Percentiles rank a stretch among this genome's conserved stretches.
phyloP scores from a whole-genome alignment of 2,797 vertebrate genomes.

The Diplodus puntazzo region DNA sequence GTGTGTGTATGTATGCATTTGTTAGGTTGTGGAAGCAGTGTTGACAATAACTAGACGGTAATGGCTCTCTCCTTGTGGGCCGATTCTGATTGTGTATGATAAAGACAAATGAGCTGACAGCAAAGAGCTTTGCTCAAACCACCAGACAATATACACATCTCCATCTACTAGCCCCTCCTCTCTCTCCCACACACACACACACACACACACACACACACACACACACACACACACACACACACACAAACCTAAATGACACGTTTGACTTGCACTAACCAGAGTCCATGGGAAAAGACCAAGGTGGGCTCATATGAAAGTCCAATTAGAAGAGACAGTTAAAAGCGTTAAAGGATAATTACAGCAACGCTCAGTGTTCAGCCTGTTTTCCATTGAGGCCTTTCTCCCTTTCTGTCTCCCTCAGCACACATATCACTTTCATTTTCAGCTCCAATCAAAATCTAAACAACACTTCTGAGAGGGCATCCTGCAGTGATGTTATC shows the following conservation, averaged over 20 bases:
- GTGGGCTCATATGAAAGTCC: constrained; percentile 69
- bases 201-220: constrained; percentile 20
- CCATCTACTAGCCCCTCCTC: constrained; percentile 28
- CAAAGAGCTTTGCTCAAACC: constrained; percentile 71
- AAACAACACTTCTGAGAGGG: constrained; percentile 49
- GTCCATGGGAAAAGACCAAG: constrained; percentile 67
- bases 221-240: constrained; percentile 20
- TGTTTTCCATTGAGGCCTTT: constrained; percentile 47
- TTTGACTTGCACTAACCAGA: constrained; percentile 66
- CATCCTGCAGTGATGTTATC: constrained; percentile 14
- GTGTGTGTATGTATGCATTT: background rate
- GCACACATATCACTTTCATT: constrained; percentile 50
- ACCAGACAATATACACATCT: constrained; percentile 70
- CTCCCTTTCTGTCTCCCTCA: constrained; percentile 33
- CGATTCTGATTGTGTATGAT: constrained; percentile 73
- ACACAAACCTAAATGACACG: constrained; percentile 39
- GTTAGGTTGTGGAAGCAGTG: constrained; percentile 47
- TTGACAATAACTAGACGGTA: constrained; percentile 73
- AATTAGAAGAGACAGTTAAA: constrained; percentile 75
- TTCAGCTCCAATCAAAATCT: constrained; percentile 52
- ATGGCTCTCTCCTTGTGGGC: constrained; percentile 70
- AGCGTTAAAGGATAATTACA: constrained; percentile 65
- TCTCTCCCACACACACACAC: constrained; percentile 9
- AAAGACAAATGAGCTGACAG: constrained; percentile 83
- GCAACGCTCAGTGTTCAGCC: constrained; percentile 54